These are phyloP conservation scores for Turnix velox DNA, from an alignment of 2,113 vertebrate genomes.

Conservation along the genomic window DNA sequence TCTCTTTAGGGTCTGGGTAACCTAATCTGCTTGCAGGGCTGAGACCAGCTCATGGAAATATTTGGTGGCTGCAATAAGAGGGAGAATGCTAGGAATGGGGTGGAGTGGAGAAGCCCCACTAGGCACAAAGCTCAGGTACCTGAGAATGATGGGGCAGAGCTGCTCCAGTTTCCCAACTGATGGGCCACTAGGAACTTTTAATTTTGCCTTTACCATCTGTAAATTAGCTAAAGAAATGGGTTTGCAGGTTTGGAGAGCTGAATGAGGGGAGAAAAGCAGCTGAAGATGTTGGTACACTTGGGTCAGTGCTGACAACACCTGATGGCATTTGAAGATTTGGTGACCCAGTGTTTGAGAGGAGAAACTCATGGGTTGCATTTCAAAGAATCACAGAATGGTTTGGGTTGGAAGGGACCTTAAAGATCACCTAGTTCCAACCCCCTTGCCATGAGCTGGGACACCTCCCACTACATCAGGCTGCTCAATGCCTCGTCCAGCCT, in stretches of 20 bases:
- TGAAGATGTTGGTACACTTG: fast-evolving
- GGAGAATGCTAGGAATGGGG: neutral
- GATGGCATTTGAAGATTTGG: neutral
- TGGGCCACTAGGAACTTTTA: neutral
- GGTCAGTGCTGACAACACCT: neutral
- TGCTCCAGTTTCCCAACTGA: neutral
- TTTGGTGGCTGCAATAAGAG: neutral
- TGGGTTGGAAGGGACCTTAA: no score
- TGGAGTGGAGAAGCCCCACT: neutral
- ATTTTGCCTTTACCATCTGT: neutral
- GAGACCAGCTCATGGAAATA: neutral
- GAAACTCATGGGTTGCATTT: neutral
- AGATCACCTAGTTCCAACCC: no score
- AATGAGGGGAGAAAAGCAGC: neutral
- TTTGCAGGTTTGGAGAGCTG: neutral
- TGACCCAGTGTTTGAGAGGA: fast-evolving
- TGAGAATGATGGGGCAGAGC: neutral
- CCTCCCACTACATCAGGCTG: no score
- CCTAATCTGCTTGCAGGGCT: neutral
- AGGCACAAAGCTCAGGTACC: neutral
- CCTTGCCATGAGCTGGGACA: no score
- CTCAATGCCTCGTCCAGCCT: no score
- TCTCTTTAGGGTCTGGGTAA: neutral
- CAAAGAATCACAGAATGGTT: no score
- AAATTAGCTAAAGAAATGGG: conserved; percentile 4